These are phyloP conservation scores for Mormoops blainvillei DNA, from an alignment of 2,113 vertebrate genomes.

Conservation along the genomic window DNA sequence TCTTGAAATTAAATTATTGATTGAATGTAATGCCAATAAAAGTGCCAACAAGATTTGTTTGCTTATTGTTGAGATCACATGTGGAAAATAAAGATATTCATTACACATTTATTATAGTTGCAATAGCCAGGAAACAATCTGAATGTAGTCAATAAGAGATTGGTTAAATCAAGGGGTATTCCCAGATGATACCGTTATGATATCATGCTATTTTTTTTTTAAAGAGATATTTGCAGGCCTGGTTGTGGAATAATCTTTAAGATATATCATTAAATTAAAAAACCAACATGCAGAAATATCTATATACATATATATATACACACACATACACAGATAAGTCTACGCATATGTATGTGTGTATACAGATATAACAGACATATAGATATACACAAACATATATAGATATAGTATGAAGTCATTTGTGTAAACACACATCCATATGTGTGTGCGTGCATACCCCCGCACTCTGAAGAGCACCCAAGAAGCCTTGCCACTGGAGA, in stretches of 20 bases:
- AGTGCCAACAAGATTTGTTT: background rate
- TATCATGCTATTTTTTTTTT: background rate
- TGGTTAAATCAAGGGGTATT: background rate
- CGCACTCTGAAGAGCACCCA: background rate
- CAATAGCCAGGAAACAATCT: background rate
- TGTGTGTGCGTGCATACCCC: too few relatives aligned
- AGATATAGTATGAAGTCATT: background rate
- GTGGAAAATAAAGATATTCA: background rate
- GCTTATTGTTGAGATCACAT: background rate
- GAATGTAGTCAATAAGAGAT: background rate
- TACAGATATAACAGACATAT: background rate
- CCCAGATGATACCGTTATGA: background rate
- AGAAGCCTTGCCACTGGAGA: background rate
- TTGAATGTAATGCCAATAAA: background rate
- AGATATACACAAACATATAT: background rate
- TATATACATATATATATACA: background rate
- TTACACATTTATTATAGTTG: background rate
- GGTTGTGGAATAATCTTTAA: background rate
- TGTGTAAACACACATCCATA: background rate
- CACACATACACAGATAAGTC: background rate
- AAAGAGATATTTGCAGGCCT: background rate
- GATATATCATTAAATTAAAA: background rate
- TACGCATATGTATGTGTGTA: background rate
- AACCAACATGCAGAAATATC: background rate
- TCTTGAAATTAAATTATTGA: slow-evolving; percentile 2